A percentile compares a stretch with the other conserved stretches of the same genome.
Conservation (phyloP, 92 coral and sea anemone genomes). For the Ricordea florida region DNA sequence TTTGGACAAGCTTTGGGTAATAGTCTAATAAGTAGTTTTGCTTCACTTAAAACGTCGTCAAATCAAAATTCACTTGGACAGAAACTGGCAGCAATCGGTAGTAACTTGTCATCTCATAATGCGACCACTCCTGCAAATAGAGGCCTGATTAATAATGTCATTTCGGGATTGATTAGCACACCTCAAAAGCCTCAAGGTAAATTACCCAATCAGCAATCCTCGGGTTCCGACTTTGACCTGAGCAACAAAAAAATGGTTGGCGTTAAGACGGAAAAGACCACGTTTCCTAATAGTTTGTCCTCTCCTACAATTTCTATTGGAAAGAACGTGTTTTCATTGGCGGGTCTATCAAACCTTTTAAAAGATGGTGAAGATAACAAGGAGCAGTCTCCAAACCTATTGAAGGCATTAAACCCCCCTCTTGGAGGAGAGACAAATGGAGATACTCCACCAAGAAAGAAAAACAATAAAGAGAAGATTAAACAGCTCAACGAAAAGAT, state of each 20-base stretch:
- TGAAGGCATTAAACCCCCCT: neutral
- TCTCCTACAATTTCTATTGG: conserved; percentile 26
- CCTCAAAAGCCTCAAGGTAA: neutral
- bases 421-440: neutral
- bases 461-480: conserved; percentile 1
- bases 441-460: neutral
- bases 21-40: neutral
- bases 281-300: neutral
- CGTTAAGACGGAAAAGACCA: too few relatives aligned
- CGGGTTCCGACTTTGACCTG: too few relatives aligned
- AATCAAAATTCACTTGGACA: conserved; percentile 8
- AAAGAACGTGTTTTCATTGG: neutral
- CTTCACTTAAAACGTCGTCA: neutral
- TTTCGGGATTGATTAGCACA: neutral
- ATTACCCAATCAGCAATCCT: too few relatives aligned
- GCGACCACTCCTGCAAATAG: neutral
- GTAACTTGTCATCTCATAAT: neutral
- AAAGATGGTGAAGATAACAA: neutral
- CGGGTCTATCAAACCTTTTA: conserved; percentile 9
- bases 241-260: too few relatives aligned
- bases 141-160: neutral
- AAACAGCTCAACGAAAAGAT: conserved; percentile 51
- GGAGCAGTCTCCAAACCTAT: neutral
- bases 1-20: conserved; percentile 15
- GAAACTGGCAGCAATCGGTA: neutral